Evolutionary conservation across 2,888 invertebrate species (phyloP).

Genomic region (Ennomos quercinarius): DNA sequence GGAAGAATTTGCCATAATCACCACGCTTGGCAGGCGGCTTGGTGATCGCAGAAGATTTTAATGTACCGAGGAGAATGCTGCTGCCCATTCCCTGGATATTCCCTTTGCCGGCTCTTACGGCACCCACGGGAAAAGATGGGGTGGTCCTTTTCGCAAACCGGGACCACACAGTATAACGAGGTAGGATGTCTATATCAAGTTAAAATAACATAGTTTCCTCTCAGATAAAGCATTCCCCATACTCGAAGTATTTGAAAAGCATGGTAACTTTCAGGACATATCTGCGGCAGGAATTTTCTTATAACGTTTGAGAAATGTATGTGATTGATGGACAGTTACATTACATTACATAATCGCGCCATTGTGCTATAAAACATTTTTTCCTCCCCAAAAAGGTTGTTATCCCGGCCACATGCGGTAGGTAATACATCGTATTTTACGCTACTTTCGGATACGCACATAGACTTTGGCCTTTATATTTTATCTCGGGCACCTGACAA

Average conservation of each 20-base stretch:
- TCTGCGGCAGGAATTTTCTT: conserved; percentile 47
- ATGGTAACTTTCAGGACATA: conserved; percentile 33
- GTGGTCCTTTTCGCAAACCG: too few relatives aligned
- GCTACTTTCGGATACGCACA: conserved; percentile 25
- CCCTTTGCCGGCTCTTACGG: too few relatives aligned
- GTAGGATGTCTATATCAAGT: too few relatives aligned
- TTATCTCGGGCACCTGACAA: conserved; percentile 11
- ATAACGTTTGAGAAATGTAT: conserved; percentile 47
- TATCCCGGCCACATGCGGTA: conserved; percentile 43
- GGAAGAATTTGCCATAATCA: too few relatives aligned
- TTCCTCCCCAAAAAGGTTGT: conserved; percentile 39
- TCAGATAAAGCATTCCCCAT: neutral
- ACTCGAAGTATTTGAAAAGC: conserved; percentile 33
- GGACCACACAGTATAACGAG: too few relatives aligned
- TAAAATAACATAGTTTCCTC: too few relatives aligned
- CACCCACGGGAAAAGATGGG: too few relatives aligned
- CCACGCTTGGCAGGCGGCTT: too few relatives aligned
- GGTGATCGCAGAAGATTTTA: too few relatives aligned
- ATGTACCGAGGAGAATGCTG: too few relatives aligned
- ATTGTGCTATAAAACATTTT: conserved; percentile 52
- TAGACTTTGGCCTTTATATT: conserved; percentile 3
- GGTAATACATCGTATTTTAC: conserved; percentile 31
- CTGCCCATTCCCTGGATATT: too few relatives aligned
- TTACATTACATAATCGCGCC: conserved; percentile 49
- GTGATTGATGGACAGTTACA: conserved; percentile 58